Conservation (phyloP, 2,888 invertebrate genomes). For the Drosophila birchii region DNA sequence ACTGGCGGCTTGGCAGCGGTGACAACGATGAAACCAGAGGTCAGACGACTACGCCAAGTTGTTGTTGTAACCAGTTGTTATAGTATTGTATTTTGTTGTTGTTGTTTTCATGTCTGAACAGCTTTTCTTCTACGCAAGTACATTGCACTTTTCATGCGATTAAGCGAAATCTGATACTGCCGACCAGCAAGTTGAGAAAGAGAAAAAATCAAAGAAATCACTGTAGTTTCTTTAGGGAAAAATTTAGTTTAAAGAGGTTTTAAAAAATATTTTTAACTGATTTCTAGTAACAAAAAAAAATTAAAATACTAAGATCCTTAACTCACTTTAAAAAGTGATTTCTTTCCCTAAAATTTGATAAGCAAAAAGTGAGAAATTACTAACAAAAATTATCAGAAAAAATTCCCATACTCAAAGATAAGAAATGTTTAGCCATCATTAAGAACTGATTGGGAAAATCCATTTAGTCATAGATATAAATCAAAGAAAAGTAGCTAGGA, state of each 20-base stretch:
- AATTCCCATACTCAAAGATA: neutral
- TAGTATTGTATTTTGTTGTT: slow-evolving; percentile 17
- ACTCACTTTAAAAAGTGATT: neutral
- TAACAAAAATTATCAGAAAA: neutral
- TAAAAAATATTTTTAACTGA: neutral
- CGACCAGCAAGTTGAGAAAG: slow-evolving; percentile 3
- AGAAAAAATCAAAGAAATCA: slow-evolving; percentile 20
- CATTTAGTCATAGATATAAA: neutral
- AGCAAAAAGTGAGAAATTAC: neutral
- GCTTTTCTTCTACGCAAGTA: slow-evolving; percentile 41
- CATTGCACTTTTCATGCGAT: slow-evolving; percentile 74
- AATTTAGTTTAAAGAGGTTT: neutral
- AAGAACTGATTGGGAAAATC: neutral
- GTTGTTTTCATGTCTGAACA: slow-evolving; percentile 21
- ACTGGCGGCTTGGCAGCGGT: slow-evolving; percentile 10
- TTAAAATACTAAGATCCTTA: neutral
- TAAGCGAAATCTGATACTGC: slow-evolving; percentile 72
- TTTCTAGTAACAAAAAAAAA: neutral
- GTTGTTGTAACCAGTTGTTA: slow-evolving; percentile 34
- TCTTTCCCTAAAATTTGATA: neutral
- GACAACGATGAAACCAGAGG: slow-evolving; percentile 58
- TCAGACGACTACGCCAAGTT: slow-evolving; percentile 55
- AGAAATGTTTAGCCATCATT: neutral
- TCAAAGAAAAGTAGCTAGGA: neutral
- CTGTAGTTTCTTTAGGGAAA: neutral